Evolutionary conservation across 2,113 vertebrate genomes (phyloP), one percentile per base, ranked within the genome.

Genomic region (Hippocampus mohnikei): DNA sequence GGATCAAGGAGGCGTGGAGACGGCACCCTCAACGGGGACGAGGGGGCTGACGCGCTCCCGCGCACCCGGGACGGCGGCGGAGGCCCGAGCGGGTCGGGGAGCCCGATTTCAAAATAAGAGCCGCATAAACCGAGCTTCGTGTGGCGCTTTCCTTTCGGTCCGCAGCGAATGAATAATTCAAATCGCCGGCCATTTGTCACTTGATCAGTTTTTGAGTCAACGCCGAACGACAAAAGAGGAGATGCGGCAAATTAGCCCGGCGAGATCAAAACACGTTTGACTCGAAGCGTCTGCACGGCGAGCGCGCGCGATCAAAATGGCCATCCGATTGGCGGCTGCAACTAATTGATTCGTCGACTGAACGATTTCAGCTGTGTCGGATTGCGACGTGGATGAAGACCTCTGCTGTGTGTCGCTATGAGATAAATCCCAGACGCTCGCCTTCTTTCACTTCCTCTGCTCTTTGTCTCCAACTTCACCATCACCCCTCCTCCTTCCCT

Each of bases 381-480:
- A 65, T 65, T 46, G 41, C 41, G 27, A 33, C 27, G 27, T 8
- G 41, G 63, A 72, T 73, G 37, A 41, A 42, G 62, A 69, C 44
- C 25, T 69, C 25, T 53, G 33, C 52, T 61, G n/a, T 56, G 74
- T 72, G 71, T 68, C 59, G 74, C 78, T 69, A 76, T 81, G 76
- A 80, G 74, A 66, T 61, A 59, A 65, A 73, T 67, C 73, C 61
- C 68, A 50, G 0, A 70, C 33, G 55, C n/a, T 59, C 37, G 23
- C 15, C 52, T 46, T 70, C 56, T 70, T 72, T 66, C 65, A 66
- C 62, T 67, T 65, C 70, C 70, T 12, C 44, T 72, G 78, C 76
- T 85, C 85, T 87, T 87, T 87, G 85, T 87, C 81, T 85, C 73
- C 71, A 52, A 74, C 56, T 70, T 77, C 78, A 71, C 75, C n/a